Conservation (phyloP, 2,888 invertebrate species). For the Papilio elwesi region DNA sequence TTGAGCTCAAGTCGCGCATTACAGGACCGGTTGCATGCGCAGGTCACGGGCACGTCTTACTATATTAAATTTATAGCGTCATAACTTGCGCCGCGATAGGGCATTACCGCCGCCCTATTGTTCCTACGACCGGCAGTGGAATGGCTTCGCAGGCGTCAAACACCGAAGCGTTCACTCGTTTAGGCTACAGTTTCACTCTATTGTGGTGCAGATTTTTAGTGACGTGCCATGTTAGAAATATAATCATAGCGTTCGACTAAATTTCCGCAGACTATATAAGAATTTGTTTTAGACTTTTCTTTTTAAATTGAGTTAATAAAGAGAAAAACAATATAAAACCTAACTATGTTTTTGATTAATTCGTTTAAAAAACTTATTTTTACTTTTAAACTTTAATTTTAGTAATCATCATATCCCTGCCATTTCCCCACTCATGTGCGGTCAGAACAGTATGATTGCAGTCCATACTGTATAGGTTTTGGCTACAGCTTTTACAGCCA, state of each 20-base stretch:
- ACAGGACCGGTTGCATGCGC: slow-evolving; percentile 51
- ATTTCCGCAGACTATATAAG: slow-evolving; percentile 42
- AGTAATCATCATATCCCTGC: too few species aligned
- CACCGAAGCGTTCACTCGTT: slow-evolving; percentile 68
- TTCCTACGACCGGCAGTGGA: slow-evolving; percentile 76
- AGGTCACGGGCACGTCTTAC: slow-evolving; percentile 77
- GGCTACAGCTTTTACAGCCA: too few species aligned
- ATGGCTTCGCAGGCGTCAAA: slow-evolving; percentile 59
- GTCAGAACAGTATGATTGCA: too few species aligned
- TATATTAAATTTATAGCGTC: slow-evolving; percentile 80
- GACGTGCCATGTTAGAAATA: slow-evolving; percentile 1
- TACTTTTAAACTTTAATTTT: too few species aligned
- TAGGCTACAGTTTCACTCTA: slow-evolving; percentile 55
- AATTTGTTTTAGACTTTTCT: too few species aligned
- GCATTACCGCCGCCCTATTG: slow-evolving; percentile 72
- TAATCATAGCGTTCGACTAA: slow-evolving; percentile 50
- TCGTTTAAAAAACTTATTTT: too few species aligned
- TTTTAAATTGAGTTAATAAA: too few species aligned
- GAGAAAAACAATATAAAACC: too few species aligned
- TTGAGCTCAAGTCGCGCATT: slow-evolving; percentile 54
- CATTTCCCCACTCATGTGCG: too few species aligned
- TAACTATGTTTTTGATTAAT: too few species aligned
- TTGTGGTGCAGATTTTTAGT: slow-evolving; percentile 42
- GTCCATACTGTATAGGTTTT: too few species aligned
- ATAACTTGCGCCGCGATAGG: slow-evolving; percentile 78